phyloP scores from a whole-genome alignment of 1,140 invertebrate genomes.

The Oncopeltus fasciatus region DNA sequence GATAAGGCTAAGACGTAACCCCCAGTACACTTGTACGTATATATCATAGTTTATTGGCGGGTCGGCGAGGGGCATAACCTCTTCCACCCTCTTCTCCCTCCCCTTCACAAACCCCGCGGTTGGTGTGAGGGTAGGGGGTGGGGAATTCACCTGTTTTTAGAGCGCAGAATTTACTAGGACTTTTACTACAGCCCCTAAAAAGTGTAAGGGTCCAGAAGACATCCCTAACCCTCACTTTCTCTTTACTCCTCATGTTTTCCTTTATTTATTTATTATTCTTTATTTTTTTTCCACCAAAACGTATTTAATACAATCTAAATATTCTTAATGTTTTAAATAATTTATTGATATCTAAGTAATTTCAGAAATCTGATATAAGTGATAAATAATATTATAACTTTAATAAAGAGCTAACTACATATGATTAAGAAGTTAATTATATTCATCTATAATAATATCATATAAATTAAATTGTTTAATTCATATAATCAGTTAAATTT shows the following conservation, averaged over 20 bases:
- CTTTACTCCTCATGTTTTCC: too few relatives aligned
- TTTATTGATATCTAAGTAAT: not conserved
- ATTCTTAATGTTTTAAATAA: not conserved
- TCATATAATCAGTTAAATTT: too few relatives aligned
- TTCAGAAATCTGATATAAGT: not conserved
- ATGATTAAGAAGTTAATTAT: too few relatives aligned
- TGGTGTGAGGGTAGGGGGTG: not conserved
- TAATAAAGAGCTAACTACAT: too few relatives aligned
- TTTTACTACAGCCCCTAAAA: not conserved
- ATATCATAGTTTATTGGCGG: not conserved
- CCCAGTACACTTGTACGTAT: not conserved
- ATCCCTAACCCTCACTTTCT: too few relatives aligned
- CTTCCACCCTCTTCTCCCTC: too few relatives aligned
- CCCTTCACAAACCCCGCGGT: not conserved
- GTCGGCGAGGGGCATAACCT: not conserved
- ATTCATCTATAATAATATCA: too few relatives aligned
- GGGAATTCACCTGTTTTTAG: not conserved
- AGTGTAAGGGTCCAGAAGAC: not conserved
- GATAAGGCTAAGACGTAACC: not conserved
- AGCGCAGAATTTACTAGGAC: not conserved
- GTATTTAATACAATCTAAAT: too few relatives aligned
- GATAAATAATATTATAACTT: too few relatives aligned
- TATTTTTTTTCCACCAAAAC: not conserved
- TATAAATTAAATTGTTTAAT: too few relatives aligned
- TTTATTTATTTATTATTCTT: not conserved